Percentiles rank a stretch among this genome's conserved stretches.
Evolutionary conservation across 2,113 vertebrate genomes (phyloP).

Genomic region (Prunella himalayana): DNA sequence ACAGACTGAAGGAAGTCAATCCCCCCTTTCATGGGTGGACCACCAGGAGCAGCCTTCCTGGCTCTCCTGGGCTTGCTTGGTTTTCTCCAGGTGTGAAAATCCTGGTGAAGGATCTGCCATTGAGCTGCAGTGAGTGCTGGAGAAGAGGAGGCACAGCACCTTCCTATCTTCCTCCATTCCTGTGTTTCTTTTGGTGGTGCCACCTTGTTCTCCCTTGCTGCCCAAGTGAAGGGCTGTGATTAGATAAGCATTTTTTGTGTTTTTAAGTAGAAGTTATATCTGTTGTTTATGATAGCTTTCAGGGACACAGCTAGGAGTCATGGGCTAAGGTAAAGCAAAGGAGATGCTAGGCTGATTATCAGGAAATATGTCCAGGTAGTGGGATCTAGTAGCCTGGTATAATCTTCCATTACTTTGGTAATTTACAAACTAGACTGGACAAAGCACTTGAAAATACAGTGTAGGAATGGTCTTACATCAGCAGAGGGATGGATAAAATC

Average conservation of each 20-base stretch:
- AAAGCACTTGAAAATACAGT: background rate
- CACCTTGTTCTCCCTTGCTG: background rate
- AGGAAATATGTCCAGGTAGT: background rate
- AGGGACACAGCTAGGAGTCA: background rate
- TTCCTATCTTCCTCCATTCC: background rate
- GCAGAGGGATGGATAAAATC: background rate
- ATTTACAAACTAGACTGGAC: background rate
- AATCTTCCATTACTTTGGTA: background rate
- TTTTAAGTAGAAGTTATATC: background rate
- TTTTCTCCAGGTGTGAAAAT: accelerated
- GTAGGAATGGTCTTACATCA: background rate
- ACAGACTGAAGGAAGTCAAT: background rate
- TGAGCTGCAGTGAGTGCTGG: background rate
- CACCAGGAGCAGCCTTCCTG: background rate
- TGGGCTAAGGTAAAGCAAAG: background rate
- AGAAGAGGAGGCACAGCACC: background rate
- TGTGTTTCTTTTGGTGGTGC: background rate
- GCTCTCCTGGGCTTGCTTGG: background rate
- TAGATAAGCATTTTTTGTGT: background rate
- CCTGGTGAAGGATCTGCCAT: background rate
- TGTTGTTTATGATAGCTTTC: background rate
- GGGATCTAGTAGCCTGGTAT: background rate
- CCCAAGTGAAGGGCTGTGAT: background rate
- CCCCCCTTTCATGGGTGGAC: background rate
- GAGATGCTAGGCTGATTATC: background rate